These are phyloP conservation scores for Polydrusus pterygomalis DNA, from an alignment of 2,888 invertebrate species.

Conservation along the genomic window DNA sequence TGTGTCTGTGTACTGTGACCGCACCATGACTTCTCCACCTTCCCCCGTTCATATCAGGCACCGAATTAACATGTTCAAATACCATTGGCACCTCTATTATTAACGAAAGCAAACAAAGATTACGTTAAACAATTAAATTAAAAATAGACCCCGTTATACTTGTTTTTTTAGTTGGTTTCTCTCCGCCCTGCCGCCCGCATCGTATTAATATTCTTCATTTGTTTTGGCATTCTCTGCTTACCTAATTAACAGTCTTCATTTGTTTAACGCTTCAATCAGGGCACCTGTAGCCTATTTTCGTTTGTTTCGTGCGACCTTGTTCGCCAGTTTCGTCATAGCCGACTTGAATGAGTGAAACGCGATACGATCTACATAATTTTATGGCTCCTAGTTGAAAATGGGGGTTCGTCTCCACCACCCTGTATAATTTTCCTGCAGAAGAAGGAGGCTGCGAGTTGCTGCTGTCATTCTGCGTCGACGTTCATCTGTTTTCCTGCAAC, in stretches of 20 bases:
- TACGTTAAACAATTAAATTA: conserved; percentile 41
- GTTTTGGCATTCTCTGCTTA: not conserved
- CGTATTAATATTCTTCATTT: conserved; percentile 27
- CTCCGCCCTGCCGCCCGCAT: conserved; percentile 27
- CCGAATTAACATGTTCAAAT: conserved; percentile 7
- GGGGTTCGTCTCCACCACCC: conserved; percentile 11
- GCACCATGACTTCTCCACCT: not conserved
- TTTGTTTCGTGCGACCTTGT: conserved; percentile 25
- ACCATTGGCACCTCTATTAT: conserved; percentile 27
- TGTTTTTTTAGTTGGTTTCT: conserved; percentile 25
- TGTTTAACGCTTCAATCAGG: conserved; percentile 15
- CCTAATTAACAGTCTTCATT: not conserved
- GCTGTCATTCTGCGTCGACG: conserved; percentile 36
- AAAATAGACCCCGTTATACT: conserved; percentile 35
- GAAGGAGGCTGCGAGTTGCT: conserved; percentile 31
- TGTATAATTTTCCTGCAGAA: conserved; percentile 34
- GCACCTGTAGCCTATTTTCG: conserved; percentile 33
- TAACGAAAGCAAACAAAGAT: conserved; percentile 39
- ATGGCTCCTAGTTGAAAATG: not conserved
- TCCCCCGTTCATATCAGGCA: not conserved
- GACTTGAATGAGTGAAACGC: conserved; percentile 9
- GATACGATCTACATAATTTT: not conserved
- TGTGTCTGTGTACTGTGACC: too few species aligned
- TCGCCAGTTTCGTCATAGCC: conserved; percentile 9
- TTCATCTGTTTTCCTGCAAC: conserved; percentile 28